A percentile compares a stretch with the other conserved stretches of the same genome.
phyloP scores from a whole-genome alignment of 2,888 invertebrate genomes.

The Minunthozetes semirufus region DNA sequence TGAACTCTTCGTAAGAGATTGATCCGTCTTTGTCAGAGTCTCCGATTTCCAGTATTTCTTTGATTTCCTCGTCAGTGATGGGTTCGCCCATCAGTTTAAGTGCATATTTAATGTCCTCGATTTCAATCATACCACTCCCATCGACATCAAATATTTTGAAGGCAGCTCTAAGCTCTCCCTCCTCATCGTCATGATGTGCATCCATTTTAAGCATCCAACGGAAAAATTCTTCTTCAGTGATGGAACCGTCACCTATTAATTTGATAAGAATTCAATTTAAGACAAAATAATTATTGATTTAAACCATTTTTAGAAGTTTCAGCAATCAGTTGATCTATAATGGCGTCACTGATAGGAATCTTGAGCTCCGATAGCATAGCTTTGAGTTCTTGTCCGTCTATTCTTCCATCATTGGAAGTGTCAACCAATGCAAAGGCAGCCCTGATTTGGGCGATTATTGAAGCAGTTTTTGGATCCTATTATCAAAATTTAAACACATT shows the following conservation, averaged over 20 bases:
- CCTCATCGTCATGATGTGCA: background rate
- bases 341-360: constrained; percentile 9
- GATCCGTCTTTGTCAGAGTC: background rate
- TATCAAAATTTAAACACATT: background rate
- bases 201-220: constrained; percentile 25
- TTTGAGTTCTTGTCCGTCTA: constrained; percentile 12
- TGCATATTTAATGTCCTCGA: background rate
- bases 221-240: constrained; percentile 22
- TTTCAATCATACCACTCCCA: background rate
- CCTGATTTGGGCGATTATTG: constrained; percentile 18
- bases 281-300: background rate
- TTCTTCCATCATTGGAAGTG: background rate
- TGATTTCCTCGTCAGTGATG: constrained; percentile 2
- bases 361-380: constrained; percentile 1
- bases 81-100: constrained; percentile 19
- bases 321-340: constrained; percentile 7
- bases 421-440: constrained; percentile 19
- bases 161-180: constrained; percentile 11
- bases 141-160: constrained; percentile 3
- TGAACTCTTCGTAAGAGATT: constrained; percentile 3
- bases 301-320: background rate
- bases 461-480: background rate
- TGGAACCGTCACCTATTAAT: background rate
- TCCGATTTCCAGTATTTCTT: background rate
- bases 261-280: background rate